Evolutionary conservation across 1,140 invertebrate genomes (phyloP).

Genomic region (Cotesia glomerata): DNA sequence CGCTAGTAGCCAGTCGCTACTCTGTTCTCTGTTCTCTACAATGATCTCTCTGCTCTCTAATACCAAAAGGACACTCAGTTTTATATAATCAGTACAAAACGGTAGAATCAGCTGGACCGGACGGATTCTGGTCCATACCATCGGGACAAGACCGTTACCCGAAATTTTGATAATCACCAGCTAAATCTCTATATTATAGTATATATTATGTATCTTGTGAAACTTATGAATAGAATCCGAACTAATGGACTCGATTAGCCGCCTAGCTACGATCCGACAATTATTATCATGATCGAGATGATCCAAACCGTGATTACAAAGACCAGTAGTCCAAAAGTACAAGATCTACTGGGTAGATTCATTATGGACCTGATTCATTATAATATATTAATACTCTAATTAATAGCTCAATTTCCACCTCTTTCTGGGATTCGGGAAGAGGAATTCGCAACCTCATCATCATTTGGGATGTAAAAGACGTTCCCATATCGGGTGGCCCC

Average conservation of each 20-base stretch:
- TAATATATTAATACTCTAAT: constrained; percentile 36
- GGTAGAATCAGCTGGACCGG: not conserved
- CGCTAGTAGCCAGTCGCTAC: not conserved
- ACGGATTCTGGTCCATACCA: too few relatives aligned
- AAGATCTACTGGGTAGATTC: too few relatives aligned
- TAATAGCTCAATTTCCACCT: constrained; percentile 57
- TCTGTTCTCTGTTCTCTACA: not conserved
- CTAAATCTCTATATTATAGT: not conserved
- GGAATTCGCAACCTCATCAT: not conserved
- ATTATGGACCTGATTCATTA: too few relatives aligned
- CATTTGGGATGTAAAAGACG: not conserved
- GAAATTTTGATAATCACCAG: not conserved
- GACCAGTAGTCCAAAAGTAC: not conserved
- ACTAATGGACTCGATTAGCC: too few relatives aligned
- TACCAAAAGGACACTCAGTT: not conserved
- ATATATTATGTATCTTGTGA: not conserved
- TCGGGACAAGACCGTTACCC: not conserved
- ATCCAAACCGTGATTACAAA: not conserved
- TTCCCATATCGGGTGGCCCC: not conserved
- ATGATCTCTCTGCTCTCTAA: not conserved
- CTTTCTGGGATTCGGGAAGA: constrained; percentile 37
- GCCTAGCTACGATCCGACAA: too few relatives aligned
- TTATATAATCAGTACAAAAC: not conserved
- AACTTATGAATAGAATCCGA: too few relatives aligned
- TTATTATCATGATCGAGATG: too few relatives aligned